Evolutionary conservation across 2,113 vertebrate genomes (phyloP), one percentile per base, ranked within the genome.

Genomic region (Corvus cornix): DNA sequence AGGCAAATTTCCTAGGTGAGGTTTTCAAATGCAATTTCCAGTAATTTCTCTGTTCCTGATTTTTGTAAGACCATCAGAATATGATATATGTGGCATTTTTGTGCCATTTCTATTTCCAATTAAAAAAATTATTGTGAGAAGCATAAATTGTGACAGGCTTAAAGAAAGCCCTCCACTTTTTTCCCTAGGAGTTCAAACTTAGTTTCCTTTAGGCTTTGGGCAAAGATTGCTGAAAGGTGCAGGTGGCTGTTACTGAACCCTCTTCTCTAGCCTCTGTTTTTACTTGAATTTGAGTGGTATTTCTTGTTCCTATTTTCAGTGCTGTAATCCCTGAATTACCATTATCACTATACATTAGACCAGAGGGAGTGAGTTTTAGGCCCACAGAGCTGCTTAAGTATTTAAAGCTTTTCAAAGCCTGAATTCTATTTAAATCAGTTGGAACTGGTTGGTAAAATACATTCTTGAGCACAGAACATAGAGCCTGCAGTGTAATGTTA

Each of bases 381-480:
- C 51, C 28, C 2, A 10, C 12, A 59, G 51, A 84, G 44, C 21
- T 21, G 53, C 28, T 73, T 73, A 76, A 60, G 43, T 31, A 46
- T 76, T 92, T 92, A 85, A 93, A 88, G 41, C 20, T 85, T 88
- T 95, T 58, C 53, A 83, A 80, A 93, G n/a, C n/a, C 37, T 79
- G 53, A 88, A 76, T 76, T 87, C 49, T 60, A 18, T 83, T 90
- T 87, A 80, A 76, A 82, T 77, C 5, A 1, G 16, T 66, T 80
- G 53, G 67, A 93, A 23, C 13, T 69, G 33, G 11, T 43, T 86
- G 53, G 53, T 67, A 80, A 81, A 76, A 83, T 22, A 43, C 15
- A 9, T 79, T 68, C 41, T 83, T 77, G 46, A 91, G 20, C 41
- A 73, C 2, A 31, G 35, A 73, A 64, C 10, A 26, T 6, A 82